Percentiles rank a stretch among this genome's conserved stretches.
phyloP scores from a whole-genome alignment of 2,888 invertebrate species.

The Drosophila picticornis region DNA sequence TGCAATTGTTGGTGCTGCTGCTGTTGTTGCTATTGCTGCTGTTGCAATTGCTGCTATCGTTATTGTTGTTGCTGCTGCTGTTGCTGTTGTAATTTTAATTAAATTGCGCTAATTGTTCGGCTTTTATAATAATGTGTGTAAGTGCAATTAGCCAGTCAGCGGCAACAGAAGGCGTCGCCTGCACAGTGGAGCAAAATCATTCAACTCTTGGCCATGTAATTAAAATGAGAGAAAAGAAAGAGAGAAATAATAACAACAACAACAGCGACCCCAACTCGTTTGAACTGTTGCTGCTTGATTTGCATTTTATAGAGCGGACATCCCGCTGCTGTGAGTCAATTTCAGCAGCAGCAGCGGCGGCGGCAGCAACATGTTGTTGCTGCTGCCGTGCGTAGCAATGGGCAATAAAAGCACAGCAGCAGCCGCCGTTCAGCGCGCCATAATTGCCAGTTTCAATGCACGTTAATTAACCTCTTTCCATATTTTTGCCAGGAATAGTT shows the following conservation, averaged over 20 bases:
- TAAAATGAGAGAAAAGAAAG: slow-evolving; percentile 35
- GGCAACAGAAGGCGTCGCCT: slow-evolving; percentile 59
- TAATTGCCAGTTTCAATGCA: slow-evolving; percentile 81
- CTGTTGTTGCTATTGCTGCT: slow-evolving; percentile 24
- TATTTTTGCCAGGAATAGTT: slow-evolving; percentile 62
- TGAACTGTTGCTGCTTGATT: slow-evolving; percentile 51
- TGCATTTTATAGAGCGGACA: slow-evolving; percentile 77
- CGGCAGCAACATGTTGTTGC: slow-evolving; percentile 55
- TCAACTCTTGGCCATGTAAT: slow-evolving; percentile 55
- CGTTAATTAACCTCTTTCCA: slow-evolving; percentile 83
- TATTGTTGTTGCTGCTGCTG: slow-evolving; percentile 22
- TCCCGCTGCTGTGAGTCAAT: slow-evolving; percentile 68
- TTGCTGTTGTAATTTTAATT: slow-evolving; percentile 67
- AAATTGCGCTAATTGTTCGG: slow-evolving; percentile 77
- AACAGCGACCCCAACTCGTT: slow-evolving; percentile 8
- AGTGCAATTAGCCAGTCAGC: slow-evolving; percentile 70
- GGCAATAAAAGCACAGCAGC: slow-evolving; percentile 52
- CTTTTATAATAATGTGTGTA: slow-evolving; percentile 43
- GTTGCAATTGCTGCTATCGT: slow-evolving; percentile 18
- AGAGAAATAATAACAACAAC: neutral
- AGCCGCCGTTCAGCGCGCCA: slow-evolving; percentile 64
- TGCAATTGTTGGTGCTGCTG: slow-evolving; percentile 43
- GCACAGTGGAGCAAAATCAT: slow-evolving; percentile 39
- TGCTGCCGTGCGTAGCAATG: slow-evolving; percentile 58
- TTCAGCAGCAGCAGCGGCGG: slow-evolving; percentile 27